Evolutionary conservation across 2,113 vertebrate species (phyloP).

Genomic region (Stictonetta naevosa): DNA sequence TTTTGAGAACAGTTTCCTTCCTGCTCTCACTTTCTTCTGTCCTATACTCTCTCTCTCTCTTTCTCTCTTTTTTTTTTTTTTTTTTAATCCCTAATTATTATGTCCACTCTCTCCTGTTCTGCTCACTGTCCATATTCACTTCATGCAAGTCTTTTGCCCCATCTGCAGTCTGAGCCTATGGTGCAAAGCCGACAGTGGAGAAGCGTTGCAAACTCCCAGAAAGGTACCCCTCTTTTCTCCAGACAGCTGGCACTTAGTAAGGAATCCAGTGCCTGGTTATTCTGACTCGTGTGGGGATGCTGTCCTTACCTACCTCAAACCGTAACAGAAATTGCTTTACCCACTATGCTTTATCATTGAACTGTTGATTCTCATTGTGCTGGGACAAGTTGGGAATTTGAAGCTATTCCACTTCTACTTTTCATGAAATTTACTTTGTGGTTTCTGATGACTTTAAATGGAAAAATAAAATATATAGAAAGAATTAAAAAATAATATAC

Average conservation of each 20-base stretch:
- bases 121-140: not conserved
- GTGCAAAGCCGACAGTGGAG: not conserved
- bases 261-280: not conserved
- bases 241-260: not conserved
- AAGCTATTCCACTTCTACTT: not conserved
- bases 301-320: not conserved
- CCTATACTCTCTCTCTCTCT: not conserved
- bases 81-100: not conserved
- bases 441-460: not conserved
- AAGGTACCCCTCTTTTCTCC: not conserved
- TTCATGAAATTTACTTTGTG: not conserved
- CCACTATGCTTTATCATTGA: not conserved
- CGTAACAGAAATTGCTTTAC: not conserved
- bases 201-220: not conserved
- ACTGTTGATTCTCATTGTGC: not conserved
- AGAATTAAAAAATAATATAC: not conserved
- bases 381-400: not conserved
- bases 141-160: not conserved
- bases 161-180: not conserved
- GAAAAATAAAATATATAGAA: not conserved
- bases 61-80: not conserved
- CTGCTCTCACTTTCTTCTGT: not conserved
- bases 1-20: not conserved
- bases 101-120: not conserved
- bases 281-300: not conserved